Conservation (phyloP, 2,113 vertebrate genomes). For the Dasyurus viverrinus region DNA sequence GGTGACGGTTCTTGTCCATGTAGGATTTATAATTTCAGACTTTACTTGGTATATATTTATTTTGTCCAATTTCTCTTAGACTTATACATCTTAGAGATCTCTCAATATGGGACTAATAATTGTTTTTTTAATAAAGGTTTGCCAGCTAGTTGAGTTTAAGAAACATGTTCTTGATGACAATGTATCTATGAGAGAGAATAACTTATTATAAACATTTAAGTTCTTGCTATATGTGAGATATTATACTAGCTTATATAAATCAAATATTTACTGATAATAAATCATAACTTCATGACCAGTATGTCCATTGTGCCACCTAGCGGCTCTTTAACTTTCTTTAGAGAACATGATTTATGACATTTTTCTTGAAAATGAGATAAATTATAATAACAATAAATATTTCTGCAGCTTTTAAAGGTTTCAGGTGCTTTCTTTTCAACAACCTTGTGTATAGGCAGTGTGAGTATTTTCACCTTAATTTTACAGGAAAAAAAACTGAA, state of each 20-base stretch:
- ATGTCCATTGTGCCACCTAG: too few species aligned
- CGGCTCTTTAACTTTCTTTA: background rate
- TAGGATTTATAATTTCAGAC: background rate
- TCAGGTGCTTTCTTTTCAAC: background rate
- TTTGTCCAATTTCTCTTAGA: background rate
- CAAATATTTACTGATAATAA: too few species aligned
- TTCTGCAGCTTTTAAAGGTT: background rate
- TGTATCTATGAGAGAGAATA: background rate
- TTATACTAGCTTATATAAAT: background rate
- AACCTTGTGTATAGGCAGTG: background rate
- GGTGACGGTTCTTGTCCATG: background rate
- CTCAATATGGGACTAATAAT: background rate
- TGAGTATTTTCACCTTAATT: background rate
- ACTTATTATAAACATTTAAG: background rate
- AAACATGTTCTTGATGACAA: slow-evolving; percentile 13
- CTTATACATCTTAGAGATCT: background rate
- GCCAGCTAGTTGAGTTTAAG: slow-evolving; percentile 13
- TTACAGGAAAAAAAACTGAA: too few species aligned
- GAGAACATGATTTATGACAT: background rate
- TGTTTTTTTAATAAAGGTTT: background rate
- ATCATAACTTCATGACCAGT: too few species aligned
- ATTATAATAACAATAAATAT: background rate
- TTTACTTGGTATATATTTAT: background rate
- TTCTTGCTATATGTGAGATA: background rate
- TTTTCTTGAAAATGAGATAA: background rate